phyloP scores from a whole-genome alignment of 2,888 invertebrate genomes.

The Drosophila dives region DNA sequence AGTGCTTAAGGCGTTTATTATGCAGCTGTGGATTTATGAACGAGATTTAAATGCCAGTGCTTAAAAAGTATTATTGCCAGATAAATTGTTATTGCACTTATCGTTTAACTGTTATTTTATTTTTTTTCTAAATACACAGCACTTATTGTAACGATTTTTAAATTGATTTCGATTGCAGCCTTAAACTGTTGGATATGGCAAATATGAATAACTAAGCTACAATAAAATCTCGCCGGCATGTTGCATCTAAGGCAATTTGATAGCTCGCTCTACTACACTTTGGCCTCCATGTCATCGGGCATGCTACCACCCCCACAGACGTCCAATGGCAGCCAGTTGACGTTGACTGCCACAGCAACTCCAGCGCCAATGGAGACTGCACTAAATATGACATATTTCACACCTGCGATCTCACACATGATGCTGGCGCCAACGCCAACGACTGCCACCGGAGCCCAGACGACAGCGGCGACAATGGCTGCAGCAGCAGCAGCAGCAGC shows the following conservation, averaged over 20 bases:
- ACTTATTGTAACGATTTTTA: constrained; percentile 9
- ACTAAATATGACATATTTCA: constrained; percentile 74
- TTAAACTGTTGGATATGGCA: constrained; percentile 18
- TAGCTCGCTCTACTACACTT: constrained; percentile 66
- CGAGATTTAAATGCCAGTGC: constrained; percentile 32
- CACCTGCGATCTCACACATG: constrained; percentile 82
- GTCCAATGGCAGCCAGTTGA: constrained; percentile 54
- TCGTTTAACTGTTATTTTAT: not conserved
- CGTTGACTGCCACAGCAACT: constrained; percentile 35
- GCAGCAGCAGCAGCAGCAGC: constrained; percentile 60
- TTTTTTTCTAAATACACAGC: not conserved
- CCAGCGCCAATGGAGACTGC: constrained; percentile 38
- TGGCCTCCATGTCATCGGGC: constrained; percentile 60
- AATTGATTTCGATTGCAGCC: constrained; percentile 34
- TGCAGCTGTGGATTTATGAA: constrained; percentile 61
- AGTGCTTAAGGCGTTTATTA: constrained; percentile 63
- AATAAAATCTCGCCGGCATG: constrained; percentile 41
- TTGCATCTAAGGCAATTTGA: constrained; percentile 73
- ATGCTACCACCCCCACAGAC: constrained; percentile 47
- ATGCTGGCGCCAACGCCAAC: constrained; percentile 80
- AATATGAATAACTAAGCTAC: constrained; percentile 10
- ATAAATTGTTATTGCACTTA: constrained; percentile 19
- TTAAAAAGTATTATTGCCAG: constrained; percentile 15
- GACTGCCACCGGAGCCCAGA: constrained; percentile 43
- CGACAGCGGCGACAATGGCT: constrained; percentile 79